These are phyloP conservation scores for Eonycteris spelaea DNA, from an alignment of 2,113 vertebrate genomes.

Conservation along the genomic window DNA sequence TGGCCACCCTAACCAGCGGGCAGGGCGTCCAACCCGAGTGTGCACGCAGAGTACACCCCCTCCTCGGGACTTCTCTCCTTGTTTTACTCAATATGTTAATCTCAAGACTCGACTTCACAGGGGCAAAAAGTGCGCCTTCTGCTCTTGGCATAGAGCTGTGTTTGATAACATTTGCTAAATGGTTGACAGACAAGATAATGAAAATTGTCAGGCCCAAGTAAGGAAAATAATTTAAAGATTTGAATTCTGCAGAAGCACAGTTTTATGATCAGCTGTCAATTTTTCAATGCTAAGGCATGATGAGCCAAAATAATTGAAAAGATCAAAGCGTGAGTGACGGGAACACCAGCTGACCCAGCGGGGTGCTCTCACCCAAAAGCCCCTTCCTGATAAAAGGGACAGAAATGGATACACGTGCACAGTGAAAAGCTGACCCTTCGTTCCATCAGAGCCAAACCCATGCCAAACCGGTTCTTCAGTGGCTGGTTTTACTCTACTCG, in stretches of 20 bases:
- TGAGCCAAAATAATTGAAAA: background rate
- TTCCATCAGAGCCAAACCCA: background rate
- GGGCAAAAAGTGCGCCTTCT: background rate
- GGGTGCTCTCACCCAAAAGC: background rate
- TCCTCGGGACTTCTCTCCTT: background rate
- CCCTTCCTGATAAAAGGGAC: background rate
- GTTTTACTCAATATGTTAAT: background rate
- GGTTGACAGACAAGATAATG: background rate
- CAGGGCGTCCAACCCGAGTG: background rate
- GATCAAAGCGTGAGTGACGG: background rate
- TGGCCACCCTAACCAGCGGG: background rate
- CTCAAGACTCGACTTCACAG: background rate
- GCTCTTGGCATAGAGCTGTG: background rate
- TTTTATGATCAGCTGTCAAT: background rate
- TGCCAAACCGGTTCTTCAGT: background rate
- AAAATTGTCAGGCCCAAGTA: background rate
- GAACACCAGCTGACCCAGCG: background rate
- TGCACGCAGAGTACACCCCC: background rate
- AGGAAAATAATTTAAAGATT: background rate
- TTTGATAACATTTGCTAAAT: background rate
- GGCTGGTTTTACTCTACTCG: background rate
- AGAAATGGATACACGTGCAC: accelerated
- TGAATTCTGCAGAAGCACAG: background rate
- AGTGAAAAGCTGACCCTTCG: background rate
- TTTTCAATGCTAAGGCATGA: background rate